Evolutionary conservation across 2,113 vertebrate species (phyloP).

Genomic region (Aspidoscelis tigris): DNA sequence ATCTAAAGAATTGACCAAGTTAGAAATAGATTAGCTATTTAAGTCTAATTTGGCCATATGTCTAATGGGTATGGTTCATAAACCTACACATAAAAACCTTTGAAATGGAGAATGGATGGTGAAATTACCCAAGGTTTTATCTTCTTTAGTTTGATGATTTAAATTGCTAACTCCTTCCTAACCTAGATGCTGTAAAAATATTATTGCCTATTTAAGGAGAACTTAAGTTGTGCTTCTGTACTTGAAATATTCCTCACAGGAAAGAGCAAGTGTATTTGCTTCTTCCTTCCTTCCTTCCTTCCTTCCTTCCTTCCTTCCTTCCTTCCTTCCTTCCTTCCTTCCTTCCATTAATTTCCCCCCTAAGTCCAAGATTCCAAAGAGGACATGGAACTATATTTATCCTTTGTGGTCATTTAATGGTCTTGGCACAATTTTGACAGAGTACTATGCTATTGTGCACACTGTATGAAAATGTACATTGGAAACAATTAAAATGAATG

Average conservation of each 20-base stretch:
- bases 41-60: conserved; percentile 32
- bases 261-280: too few relatives aligned
- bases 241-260: too few relatives aligned
- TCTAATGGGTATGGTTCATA: conserved; percentile 32
- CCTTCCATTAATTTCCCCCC: background rate
- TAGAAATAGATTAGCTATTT: conserved; percentile 34
- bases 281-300: background rate
- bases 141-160: background rate
- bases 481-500: too few relatives aligned
- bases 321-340: background rate
- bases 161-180: background rate
- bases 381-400: background rate
- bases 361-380: background rate
- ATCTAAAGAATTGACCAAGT: conserved; percentile 18
- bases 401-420: background rate
- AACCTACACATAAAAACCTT: conserved; percentile 3
- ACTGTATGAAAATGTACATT: too few relatives aligned
- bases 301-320: background rate
- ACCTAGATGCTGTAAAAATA: background rate
- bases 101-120: background rate
- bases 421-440: background rate
- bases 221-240: background rate
- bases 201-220: background rate
- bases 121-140: conserved; percentile 27
- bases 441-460: too few relatives aligned